These are phyloP conservation scores for Entomyzon cyanotis DNA, from an alignment of 2,113 vertebrate genomes.

Conservation along the genomic window DNA sequence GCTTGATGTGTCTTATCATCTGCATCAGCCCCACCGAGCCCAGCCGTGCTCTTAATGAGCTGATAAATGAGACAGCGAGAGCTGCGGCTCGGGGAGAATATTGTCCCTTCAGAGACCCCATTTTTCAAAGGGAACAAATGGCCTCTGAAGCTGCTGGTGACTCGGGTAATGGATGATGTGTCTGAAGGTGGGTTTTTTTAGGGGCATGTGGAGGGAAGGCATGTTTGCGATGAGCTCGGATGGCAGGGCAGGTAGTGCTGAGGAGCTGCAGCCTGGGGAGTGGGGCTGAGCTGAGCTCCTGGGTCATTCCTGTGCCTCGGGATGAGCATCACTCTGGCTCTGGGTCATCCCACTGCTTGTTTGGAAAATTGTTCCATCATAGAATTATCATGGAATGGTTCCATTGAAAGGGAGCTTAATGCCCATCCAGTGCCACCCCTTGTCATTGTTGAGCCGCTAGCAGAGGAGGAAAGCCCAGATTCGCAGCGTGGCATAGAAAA, in stretches of 20 bases:
- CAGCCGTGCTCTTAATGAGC: constrained; percentile 38
- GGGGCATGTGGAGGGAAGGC: not conserved
- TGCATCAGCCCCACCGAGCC: not conserved
- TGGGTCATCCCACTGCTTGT: not conserved
- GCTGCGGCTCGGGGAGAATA: constrained; percentile 26
- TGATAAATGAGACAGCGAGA: constrained; percentile 51
- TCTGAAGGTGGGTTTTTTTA: not conserved
- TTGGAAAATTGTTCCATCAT: rapidly evolving
- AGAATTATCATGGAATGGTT: rapidly evolving
- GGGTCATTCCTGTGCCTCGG: rapidly evolving
- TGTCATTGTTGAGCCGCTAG: no score
- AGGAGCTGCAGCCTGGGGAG: not conserved
- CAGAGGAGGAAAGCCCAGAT: no score
- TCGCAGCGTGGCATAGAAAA: no score
- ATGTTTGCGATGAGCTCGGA: not conserved
- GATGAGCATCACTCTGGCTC: rapidly evolving
- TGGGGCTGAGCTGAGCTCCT: rapidly evolving
- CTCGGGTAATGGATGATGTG: not conserved
- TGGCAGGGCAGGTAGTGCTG: not conserved
- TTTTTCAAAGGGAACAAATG: constrained; percentile 58
- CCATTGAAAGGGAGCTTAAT: not conserved
- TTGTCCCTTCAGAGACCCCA: not conserved
- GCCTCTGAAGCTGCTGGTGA: constrained; percentile 14
- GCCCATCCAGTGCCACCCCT: rapidly evolving
- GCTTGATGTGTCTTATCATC: constrained; percentile 54